Evolutionary conservation across 2,888 invertebrate genomes (phyloP).

Genomic region (Hirtodrosophila cameraria): DNA sequence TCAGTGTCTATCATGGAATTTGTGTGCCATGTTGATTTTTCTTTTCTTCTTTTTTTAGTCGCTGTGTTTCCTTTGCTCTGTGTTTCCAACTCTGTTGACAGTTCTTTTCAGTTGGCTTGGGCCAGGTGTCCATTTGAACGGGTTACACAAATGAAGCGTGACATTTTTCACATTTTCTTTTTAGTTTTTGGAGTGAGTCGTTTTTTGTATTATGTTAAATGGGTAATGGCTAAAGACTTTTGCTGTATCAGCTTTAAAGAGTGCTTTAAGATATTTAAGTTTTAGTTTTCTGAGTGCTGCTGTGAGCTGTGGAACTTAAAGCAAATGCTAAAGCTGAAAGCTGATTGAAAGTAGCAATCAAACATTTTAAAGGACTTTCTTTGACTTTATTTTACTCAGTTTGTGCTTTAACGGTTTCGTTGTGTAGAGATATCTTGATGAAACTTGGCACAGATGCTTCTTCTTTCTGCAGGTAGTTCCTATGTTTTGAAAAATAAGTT

Average conservation of each 20-base stretch:
- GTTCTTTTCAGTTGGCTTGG: conserved; percentile 45
- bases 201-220: conserved; percentile 14
- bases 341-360: too few species aligned
- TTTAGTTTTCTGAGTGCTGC: too few species aligned
- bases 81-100: conserved; percentile 37
- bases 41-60: background rate
- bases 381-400: too few species aligned
- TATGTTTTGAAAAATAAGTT: too few species aligned
- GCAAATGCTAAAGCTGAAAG: too few species aligned
- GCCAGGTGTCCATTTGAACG: conserved; percentile 73
- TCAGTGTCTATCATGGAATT: conserved; percentile 63
- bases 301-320: too few species aligned
- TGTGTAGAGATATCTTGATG: too few species aligned
- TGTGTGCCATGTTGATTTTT: conserved; percentile 63
- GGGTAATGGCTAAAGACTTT: background rate
- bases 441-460: too few species aligned
- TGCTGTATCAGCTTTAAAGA: background rate
- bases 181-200: background rate
- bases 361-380: too few species aligned
- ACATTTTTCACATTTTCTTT: conserved; percentile 71
- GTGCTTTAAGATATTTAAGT: background rate
- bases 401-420: too few species aligned
- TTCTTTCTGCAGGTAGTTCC: too few species aligned
- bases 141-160: conserved; percentile 74
- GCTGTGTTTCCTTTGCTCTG: conserved; percentile 3